Evolutionary conservation across 2,113 vertebrate genomes (phyloP), one percentile per base, ranked within the genome.

Genomic region (Piprites chloris): DNA sequence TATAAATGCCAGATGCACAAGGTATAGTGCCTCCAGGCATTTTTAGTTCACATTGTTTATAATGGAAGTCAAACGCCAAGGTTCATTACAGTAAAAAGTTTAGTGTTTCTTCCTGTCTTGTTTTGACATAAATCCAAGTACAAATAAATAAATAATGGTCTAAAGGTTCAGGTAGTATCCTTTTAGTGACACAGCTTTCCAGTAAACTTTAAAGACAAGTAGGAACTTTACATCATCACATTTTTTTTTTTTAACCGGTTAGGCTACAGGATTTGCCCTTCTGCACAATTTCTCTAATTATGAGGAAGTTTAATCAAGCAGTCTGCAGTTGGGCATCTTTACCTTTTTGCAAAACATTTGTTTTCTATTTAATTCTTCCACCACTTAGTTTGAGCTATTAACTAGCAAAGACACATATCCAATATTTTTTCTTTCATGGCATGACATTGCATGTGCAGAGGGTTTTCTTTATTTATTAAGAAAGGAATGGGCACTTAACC

Each of bases 41-140:
- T 93, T 92, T 87, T 92, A 85, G 78, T 95, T 96, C 92, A 73
- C 89, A 11, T 72, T 96, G 84, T 96, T 96, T 94, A 92, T 94
- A 96, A 96, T 85, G 76, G 92, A 93, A 97, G 93, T 93, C 94
- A 97, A 97, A 96, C 12, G 71, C 87, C 96, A 97, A 93, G 67
- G 78, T 96, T 97, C 83, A 96, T 97, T 95, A 96, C 24, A 87
- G 79, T 90, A 94, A 92, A 93, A 96, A 90, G 66, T 90, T 97
- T 83, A 90, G 66, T 83, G 89, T 61, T 96, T 89, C 89, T 95
- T 94, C 58, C 76, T 92, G 58, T 90, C 69, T 93, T 81, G 35
- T 24, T 83, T 76, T 92, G 86, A 77, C 93, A 92, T 83, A 90
- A 95, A 85, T 94, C 78, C 63, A 75, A 90, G 62, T 56, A 71